Percentiles rank a stretch among this genome's conserved stretches.
phyloP scores from a whole-genome alignment of 2,113 vertebrate species.

The Pseudopodoces humilis region DNA sequence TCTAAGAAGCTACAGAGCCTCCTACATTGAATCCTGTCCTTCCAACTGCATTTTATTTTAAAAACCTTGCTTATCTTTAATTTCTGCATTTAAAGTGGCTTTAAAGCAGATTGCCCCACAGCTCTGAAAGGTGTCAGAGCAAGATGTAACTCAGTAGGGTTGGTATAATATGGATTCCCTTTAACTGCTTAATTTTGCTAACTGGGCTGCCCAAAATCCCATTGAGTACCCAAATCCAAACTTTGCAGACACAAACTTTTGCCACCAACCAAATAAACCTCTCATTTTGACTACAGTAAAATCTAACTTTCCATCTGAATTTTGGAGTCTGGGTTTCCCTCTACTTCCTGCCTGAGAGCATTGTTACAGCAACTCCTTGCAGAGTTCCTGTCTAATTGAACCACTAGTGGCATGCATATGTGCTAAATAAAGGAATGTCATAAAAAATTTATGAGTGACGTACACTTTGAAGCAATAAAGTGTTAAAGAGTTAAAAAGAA shows the following conservation, averaged over 20 bases:
- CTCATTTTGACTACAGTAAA: not conserved
- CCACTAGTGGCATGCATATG: not conserved
- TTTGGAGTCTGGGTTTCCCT: not conserved
- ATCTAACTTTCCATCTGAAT: not conserved
- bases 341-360: not conserved
- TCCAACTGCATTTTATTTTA: not conserved
- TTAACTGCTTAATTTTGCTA: not conserved
- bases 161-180: not conserved
- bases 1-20: not conserved
- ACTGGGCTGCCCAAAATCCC: not conserved
- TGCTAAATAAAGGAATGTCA: conserved; percentile 29
- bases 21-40: not conserved
- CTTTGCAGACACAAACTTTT: not conserved
- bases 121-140: not conserved
- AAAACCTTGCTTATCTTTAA: not conserved
- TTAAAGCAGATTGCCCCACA: not conserved
- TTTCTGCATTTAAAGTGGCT: not conserved
- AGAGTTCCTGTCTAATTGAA: not conserved
- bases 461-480: conserved; percentile 41
- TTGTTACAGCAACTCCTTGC: not conserved
- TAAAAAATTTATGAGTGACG: conserved; percentile 30
- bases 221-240: not conserved
- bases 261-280: not conserved
- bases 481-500: conserved; percentile 49
- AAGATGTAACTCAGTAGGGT: not conserved